Conservation (phyloP, 2,888 invertebrate genomes). For the Eupithecia inturbata region DNA sequence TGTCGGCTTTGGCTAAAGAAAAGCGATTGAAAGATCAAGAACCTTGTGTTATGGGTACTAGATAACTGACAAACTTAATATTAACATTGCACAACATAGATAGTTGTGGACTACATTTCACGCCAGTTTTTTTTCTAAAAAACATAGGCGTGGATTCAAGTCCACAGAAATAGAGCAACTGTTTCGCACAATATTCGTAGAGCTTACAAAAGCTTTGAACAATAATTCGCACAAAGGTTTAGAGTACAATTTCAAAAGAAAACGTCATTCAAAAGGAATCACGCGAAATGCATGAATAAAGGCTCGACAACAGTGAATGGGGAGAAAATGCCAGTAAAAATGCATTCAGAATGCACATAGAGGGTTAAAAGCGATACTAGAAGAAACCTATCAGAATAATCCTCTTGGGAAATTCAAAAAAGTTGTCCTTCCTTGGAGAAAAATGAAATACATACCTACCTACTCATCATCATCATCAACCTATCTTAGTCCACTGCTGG, state of each 20-base stretch:
- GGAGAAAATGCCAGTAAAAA: slow-evolving; percentile 12
- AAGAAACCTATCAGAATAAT: not conserved
- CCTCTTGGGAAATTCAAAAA: not conserved
- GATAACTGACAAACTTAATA: too few species aligned
- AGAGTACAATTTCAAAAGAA: slow-evolving; percentile 14
- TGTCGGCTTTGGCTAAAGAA: too few species aligned
- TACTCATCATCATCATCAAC: too few species aligned
- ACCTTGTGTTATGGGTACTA: too few species aligned
- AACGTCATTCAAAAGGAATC: slow-evolving; percentile 8
- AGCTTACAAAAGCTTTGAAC: not conserved
- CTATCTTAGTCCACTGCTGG: too few species aligned
- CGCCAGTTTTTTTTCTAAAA: too few species aligned
- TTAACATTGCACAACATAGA: too few species aligned
- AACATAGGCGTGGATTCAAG: too few species aligned
- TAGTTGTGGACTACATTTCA: too few species aligned
- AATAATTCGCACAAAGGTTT: slow-evolving; percentile 6
- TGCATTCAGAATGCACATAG: slow-evolving; percentile 25
- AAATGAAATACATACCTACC: not conserved
- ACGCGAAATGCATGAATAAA: slow-evolving; percentile 10
- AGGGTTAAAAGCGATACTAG: slow-evolving; percentile 1
- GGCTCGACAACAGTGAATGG: slow-evolving; percentile 1
- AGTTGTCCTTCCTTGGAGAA: not conserved
- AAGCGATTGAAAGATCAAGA: too few species aligned
- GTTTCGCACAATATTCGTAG: not conserved
- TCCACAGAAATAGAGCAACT: not conserved